Conservation (phyloP, 2,797 vertebrate species). For the Brachyalestes nurse region DNA sequence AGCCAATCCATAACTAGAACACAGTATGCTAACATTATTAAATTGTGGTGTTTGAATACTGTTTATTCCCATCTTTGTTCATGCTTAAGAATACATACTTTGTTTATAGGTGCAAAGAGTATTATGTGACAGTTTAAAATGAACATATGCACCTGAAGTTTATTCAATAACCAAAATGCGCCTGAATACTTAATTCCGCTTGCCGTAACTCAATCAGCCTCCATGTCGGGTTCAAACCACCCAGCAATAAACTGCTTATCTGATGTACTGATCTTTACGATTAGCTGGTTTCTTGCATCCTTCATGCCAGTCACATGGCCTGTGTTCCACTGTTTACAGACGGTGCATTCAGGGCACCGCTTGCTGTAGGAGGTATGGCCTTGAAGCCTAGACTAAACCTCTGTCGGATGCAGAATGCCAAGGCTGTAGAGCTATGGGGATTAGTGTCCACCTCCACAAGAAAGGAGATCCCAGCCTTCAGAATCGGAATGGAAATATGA, state of each 20-base stretch:
- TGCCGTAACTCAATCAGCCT: not conserved
- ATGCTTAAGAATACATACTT: no score
- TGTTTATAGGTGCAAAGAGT: no score
- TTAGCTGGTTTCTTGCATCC: not conserved
- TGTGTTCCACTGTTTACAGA: conserved; percentile 1
- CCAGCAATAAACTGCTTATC: conserved; percentile 1
- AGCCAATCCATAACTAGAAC: no score
- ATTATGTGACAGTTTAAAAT: no score
- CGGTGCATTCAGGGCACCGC: conserved; percentile 14
- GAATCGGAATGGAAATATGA: conserved; percentile 37
- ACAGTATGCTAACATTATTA: no score
- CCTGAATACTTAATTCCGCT: not conserved
- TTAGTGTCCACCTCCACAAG: conserved; percentile 68
- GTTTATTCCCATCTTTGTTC: no score
- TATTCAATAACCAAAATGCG: no score
- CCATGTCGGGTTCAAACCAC: not conserved
- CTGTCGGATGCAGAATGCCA: conserved; percentile 58
- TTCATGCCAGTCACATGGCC: not conserved
- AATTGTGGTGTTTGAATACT: no score
- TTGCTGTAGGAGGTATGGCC: conserved; percentile 58
- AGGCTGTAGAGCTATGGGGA: conserved; percentile 71
- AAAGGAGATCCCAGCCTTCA: conserved; percentile 37
- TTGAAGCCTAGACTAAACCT: conserved; percentile 60
- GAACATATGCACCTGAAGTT: no score
- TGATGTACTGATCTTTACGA: conserved; percentile 7